Percentiles rank a stretch among this genome's conserved stretches.
Evolutionary conservation across 1,140 invertebrate species (phyloP).

Genomic region (Saxidomus purpurata): DNA sequence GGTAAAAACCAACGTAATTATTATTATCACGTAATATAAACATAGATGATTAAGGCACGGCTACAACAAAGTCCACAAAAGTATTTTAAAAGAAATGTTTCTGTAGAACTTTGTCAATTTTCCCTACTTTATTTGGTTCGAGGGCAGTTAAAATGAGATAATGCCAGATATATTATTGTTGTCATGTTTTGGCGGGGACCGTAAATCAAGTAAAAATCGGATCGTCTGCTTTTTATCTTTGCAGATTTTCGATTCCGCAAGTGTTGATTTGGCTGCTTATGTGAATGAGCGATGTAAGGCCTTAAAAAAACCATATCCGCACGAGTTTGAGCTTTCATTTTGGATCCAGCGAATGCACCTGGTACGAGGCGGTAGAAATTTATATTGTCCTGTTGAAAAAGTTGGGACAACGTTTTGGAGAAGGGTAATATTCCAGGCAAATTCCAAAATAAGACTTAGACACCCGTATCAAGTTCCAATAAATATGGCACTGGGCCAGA

Average conservation of each 20-base stretch:
- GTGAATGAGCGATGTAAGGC: not conserved
- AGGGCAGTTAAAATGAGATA: no score
- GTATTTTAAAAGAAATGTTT: no score
- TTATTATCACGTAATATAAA: no score
- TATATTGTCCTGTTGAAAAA: constrained; percentile 61
- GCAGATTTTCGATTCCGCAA: not conserved
- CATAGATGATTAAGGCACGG: no score
- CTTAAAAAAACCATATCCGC: not conserved
- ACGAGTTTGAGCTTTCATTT: not conserved
- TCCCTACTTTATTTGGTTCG: no score
- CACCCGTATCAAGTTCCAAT: constrained; percentile 56
- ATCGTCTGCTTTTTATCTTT: not conserved
- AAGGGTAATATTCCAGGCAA: constrained; percentile 1
- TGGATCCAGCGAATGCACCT: constrained; percentile 27
- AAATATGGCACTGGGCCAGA: not conserved
- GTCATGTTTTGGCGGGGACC: no score
- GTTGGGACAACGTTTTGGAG: constrained; percentile 52
- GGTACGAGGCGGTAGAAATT: not conserved
- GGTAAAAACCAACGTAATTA: no score
- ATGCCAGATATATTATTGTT: no score
- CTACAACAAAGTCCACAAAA: no score
- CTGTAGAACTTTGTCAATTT: no score
- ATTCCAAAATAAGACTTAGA: not conserved
- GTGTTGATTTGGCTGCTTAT: not conserved
- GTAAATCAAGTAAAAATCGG: no score